Evolutionary conservation across 2,888 invertebrate species (phyloP), one percentile per base, ranked within the genome.

Genomic region (Odontothrips loti): DNA sequence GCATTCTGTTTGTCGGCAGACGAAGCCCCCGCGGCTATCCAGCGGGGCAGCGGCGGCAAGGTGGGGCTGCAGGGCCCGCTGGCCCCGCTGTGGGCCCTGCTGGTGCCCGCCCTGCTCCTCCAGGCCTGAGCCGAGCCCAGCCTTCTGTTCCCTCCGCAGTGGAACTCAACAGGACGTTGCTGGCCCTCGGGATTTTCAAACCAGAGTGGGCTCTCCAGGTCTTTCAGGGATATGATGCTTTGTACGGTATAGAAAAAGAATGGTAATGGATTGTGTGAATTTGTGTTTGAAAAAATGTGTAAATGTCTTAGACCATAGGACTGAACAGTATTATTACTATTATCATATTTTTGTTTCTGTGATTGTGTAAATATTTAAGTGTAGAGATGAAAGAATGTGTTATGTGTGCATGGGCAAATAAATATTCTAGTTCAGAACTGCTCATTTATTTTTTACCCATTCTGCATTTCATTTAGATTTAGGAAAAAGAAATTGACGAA

Each of bases 1-100:
- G 68, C 2, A 8, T 6, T 80, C 11, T 80, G 23, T 80, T 48
- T 80, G 51, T 17, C 88, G 87, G 80, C 90, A 93, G 94, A 94
- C 87, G 94, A 94, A 88, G 94, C 94, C 87, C 94, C 94, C 82
- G 94, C 94, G 34, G 94, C 94, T 15, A 94, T 94, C 94, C 94
- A 94, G 85, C 91, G 91, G 84, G 91, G 91, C 82, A 87, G 86
- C 80, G 47, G 84, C 85, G 15, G 85, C 85, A 4, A 82, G 85
- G 43, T 85, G 85, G 11, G 83, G 85, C 47, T 84, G 85, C 80
- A 85, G 85, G 85, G 84, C 85, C 48, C 85, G 84, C 68, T 84
- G 84, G 34, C 3, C 34, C 79, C 48, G 47, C 81, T 75, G 68
- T 23, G 68, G 68, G 68, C 68, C 23, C 23, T 27, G 27, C 68